Percentiles rank a stretch among this genome's conserved stretches.
These are phyloP conservation scores for Patella ulyssiponensis DNA, from an alignment of 2,888 invertebrate genomes.

Conservation along the genomic window DNA sequence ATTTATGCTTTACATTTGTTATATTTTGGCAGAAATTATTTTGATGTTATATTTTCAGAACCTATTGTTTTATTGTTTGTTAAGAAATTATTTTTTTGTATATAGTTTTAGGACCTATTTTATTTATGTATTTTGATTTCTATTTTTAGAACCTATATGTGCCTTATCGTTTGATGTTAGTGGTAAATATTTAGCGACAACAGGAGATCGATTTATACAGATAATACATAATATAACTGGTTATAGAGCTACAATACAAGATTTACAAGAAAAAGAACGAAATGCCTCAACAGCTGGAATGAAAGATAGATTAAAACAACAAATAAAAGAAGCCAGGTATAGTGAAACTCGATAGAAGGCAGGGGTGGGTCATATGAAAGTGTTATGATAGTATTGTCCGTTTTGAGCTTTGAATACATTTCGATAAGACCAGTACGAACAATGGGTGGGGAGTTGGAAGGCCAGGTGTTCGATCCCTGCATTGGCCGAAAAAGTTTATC, in stretches of 20 bases:
- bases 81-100: not conserved
- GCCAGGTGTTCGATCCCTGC: too few relatives aligned
- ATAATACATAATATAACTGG: conserved; percentile 87
- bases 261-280: conserved; percentile 66
- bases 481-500: too few relatives aligned
- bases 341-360: conserved; percentile 3
- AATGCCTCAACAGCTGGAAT: conserved; percentile 78
- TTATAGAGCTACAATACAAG: conserved; percentile 74
- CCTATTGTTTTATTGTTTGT: not conserved
- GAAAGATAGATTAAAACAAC: conserved; percentile 82
- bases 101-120: not conserved
- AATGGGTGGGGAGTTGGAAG: too few relatives aligned
- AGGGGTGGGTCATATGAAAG: too few relatives aligned
- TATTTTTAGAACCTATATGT: conserved; percentile 79
- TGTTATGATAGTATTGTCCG: too few relatives aligned
- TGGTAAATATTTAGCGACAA: conserved; percentile 81
- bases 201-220: conserved; percentile 84
- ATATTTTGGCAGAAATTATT: not conserved
- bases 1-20: too few relatives aligned
- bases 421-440: too few relatives aligned
- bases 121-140: not conserved
- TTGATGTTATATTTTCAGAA: not conserved
- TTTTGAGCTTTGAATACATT: too few relatives aligned
- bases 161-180: conserved; percentile 83
- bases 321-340: conserved; percentile 75